Conservation (phyloP, 1,140 invertebrate genomes). For the Heliothis virescens region DNA sequence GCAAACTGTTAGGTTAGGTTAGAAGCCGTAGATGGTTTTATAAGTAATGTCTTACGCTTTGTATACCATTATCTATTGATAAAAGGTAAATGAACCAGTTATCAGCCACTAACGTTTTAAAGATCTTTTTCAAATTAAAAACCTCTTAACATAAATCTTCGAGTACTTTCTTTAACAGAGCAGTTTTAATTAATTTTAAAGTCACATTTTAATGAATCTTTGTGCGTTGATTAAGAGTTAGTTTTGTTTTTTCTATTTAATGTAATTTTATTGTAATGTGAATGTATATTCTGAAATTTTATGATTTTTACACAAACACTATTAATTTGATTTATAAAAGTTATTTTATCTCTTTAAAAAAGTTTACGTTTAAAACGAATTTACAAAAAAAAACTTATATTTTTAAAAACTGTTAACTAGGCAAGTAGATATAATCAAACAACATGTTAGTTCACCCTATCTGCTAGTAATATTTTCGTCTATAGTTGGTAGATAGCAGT, state of each 20-base stretch:
- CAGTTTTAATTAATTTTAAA: constrained; percentile 6
- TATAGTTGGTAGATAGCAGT: constrained; percentile 58
- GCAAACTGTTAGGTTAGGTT: constrained; percentile 59
- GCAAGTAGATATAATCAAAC: too few species aligned
- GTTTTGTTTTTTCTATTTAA: background rate
- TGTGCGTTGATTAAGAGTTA: background rate
- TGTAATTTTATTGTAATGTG: too few species aligned
- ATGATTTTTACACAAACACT: too few species aligned
- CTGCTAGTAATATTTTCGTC: constrained; percentile 71
- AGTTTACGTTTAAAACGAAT: too few species aligned
- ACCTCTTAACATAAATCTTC: constrained; percentile 44
- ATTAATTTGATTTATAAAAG: too few species aligned
- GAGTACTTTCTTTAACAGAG: constrained; percentile 10
- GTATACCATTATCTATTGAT: too few species aligned
- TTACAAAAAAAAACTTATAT: too few species aligned
- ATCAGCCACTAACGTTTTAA: constrained; percentile 12
- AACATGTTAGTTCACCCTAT: constrained; percentile 22
- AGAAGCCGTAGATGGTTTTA: constrained; percentile 25
- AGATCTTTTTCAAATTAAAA: constrained; percentile 49
- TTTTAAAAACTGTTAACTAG: too few species aligned
- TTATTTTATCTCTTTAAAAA: too few species aligned
- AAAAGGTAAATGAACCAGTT: constrained; percentile 40
- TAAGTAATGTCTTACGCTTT: constrained; percentile 58
- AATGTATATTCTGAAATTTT: too few species aligned
- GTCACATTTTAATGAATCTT: background rate